Evolutionary conservation across 2,797 vertebrate species (phyloP), one percentile per base, ranked within the genome.

Genomic region (Cottoperca gobio): DNA sequence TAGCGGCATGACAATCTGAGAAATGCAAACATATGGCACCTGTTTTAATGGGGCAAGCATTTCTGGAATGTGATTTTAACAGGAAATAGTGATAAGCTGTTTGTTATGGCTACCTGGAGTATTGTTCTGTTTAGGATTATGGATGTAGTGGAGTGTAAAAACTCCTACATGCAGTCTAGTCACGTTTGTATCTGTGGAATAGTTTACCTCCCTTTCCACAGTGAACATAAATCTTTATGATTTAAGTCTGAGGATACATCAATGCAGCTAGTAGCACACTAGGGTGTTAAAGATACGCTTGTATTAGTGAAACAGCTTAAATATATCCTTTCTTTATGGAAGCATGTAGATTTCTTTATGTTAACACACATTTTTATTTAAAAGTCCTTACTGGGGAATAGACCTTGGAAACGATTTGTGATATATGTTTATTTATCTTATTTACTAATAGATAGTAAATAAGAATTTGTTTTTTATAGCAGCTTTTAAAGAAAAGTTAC

Each of bases 81-180:
- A 35, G 58, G 45, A 68, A 31, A 26, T 37, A 6, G 61, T 12
- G 78, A 79, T 76, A 66, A 75, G 63, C 10, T 55, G 49, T 63
- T 62, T 72, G 54, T 54, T 46, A 52, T 55, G 55, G 52, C 7
- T 53, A n/a, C 19, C 45, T 49, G 35, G n/a, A 46, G 48, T 13
- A 33, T 50, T 58, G 72, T 60, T 79, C 70, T 49, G 39, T 59
- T 73, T 33, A 66, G 58, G 61, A 57, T 73, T 78, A 76, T 60
- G 60, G 52, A 66, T 45, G 57, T 14, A 24, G 17, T 2, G 43
- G 28, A 65, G 14, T 39, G 45, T 46, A 45, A 77, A 78, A 63
- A 26, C 21, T 4, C 13, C 4, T 16, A 7, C 62, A 45, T 0
- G 2, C 19, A 66, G 2, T 46, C 40, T n/a, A 23, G 45, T 49